Base-by-base conservation (phyloP, 2,113 vertebrate genomes). In the Paraplagusia blochii region DNA sequence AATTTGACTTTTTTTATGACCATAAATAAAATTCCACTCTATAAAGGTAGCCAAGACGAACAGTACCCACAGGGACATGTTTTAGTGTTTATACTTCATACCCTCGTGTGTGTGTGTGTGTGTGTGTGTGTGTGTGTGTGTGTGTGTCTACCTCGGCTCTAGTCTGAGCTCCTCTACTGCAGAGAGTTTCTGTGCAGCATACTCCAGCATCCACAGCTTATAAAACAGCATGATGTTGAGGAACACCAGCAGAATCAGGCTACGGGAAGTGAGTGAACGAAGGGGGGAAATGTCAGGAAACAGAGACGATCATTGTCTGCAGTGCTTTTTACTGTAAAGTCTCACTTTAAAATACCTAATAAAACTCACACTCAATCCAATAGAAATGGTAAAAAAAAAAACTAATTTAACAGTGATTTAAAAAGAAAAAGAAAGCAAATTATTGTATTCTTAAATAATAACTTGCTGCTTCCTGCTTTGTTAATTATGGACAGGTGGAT, bases 181-280 rank as follows among this genome's bases (percentile, higher is more conserved):
- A 0, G 94, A 95, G 45, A 98, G 92, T 2, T 92, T 95, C 88
- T 99, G 96, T 0, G 95, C 93, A 18, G 95, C 95, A 16, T 98
- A 94, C 61, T 98, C 97, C 87, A 99, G 82, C 94, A 97, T 95
- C 96, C 97, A 99, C 74, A 99, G 93, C 52, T 98, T 99, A 85
- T 99, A 99, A 88, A 98, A 99, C 44, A 99, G 93, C 94, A 99
- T 94, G 92, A 95, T 90, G 57, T 99, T 99, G 69, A 99, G 94
- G 79, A 98, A 92, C 75, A 98, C 95, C 87, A 99, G 90, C 83
- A 98, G 89, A 85, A 98, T 92, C 90, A 98, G 87, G 71, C 97
- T 99, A 76, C 18, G 52, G 59, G 36, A 7, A 58, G 44, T 16
- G 43, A 50, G 49, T 4, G 11, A 16, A 29, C 7, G 0, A 51